Evolutionary conservation across 1,140 invertebrate genomes (phyloP).

Genomic region (Melipona quadrifasciata): DNA sequence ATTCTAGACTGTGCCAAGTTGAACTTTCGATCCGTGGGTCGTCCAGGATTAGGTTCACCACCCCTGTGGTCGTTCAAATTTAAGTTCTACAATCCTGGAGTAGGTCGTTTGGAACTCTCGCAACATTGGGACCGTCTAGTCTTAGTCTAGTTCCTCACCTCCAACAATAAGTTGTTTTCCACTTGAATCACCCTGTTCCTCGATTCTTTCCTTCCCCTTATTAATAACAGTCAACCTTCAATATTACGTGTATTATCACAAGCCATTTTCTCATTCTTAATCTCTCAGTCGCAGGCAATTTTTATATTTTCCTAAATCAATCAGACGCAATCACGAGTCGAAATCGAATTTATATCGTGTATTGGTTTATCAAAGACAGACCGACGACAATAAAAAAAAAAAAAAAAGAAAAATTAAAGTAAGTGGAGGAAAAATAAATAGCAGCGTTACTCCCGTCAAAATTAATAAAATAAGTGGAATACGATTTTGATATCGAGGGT

Average conservation of each 20-base stretch:
- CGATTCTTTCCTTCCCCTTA: not conserved
- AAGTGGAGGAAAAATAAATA: no score
- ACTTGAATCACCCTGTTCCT: not conserved
- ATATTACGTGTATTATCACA: no score
- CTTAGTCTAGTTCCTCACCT: not conserved
- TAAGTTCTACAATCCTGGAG: not conserved
- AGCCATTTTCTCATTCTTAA: no score
- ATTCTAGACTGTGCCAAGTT: not conserved
- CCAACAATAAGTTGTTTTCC: not conserved
- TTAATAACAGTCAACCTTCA: no score
- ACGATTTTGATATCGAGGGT: no score
- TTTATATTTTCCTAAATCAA: no score
- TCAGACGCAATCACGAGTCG: no score
- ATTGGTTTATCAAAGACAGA: no score
- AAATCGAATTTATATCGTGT: no score
- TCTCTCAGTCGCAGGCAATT: no score
- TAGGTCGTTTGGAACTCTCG: not conserved
- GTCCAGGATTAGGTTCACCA: not conserved
- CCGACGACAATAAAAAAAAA: no score
- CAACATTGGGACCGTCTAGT: not conserved
- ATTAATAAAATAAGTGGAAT: not conserved
- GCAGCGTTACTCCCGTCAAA: not conserved
- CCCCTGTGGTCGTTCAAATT: slow-evolving; percentile 2
- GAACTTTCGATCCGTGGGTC: not conserved
- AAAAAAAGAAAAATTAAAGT: no score